phyloP scores from a whole-genome alignment of 2,113 vertebrate genomes.

The Patagioenas fasciata region DNA sequence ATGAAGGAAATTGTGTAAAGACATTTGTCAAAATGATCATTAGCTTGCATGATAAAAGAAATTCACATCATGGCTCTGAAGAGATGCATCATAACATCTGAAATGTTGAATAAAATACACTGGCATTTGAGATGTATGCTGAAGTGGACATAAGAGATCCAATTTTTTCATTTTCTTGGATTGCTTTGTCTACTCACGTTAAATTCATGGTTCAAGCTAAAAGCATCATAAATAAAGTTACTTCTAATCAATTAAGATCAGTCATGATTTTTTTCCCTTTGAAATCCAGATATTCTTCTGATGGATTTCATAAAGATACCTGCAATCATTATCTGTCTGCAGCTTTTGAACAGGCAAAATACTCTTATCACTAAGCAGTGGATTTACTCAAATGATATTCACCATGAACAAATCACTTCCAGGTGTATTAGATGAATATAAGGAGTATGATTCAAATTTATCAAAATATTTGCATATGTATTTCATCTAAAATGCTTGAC shows the following conservation, averaged over 20 bases:
- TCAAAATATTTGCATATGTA: background rate
- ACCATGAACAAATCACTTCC: background rate
- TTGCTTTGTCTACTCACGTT: background rate
- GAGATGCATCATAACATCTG: background rate
- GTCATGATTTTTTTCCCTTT: background rate
- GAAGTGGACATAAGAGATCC: background rate
- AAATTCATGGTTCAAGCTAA: background rate
- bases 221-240: background rate
- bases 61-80: background rate
- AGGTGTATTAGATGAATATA: background rate
- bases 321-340: background rate
- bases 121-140: background rate
- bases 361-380: background rate
- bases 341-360: background rate
- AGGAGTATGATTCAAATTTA: background rate
- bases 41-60: background rate
- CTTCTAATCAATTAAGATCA: background rate
- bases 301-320: background rate
- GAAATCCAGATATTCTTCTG: background rate
- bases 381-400: background rate
- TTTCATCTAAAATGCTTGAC: background rate
- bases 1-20: background rate
- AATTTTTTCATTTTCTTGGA: background rate
- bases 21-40: slow-evolving; percentile 24
- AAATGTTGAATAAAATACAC: background rate